Conservation (phyloP, 2,797 vertebrate genomes). For the Caiman crocodilus region DNA sequence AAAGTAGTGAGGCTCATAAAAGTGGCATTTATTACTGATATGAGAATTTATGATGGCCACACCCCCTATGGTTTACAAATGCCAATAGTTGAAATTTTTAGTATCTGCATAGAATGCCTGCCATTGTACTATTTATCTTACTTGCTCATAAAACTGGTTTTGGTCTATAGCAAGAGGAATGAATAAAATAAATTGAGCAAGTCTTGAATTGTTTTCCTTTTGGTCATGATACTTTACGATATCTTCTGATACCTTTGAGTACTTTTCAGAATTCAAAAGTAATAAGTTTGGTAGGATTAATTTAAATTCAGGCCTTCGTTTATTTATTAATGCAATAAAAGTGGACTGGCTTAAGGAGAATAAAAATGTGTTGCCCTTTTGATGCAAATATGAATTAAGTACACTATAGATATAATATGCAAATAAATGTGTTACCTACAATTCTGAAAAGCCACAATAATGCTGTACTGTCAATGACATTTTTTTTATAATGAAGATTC, state of each 20-base stretch:
- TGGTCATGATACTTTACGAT: constrained; percentile 16
- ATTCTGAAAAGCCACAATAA: constrained; percentile 57
- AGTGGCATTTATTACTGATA: constrained; percentile 19
- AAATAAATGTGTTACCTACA: constrained; percentile 69
- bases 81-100: constrained; percentile 35
- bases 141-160: constrained; percentile 23
- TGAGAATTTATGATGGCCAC: constrained; percentile 41
- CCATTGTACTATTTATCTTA: constrained; percentile 16
- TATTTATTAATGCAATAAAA: constrained; percentile 55
- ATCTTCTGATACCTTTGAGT: background rate
- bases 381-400: constrained; percentile 68
- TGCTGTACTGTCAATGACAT: constrained; percentile 57
- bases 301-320: constrained; percentile 37
- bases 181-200: background rate
- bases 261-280: constrained; percentile 46
- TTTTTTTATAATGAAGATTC: constrained; percentile 60
- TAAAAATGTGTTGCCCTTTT: constrained; percentile 39
- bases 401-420: constrained; percentile 67
- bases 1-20: constrained; percentile 17
- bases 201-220: background rate
- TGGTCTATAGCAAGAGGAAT: constrained; percentile 32
- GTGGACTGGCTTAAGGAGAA: constrained; percentile 65
- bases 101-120: constrained; percentile 36
- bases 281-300: background rate
- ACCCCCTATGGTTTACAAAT: constrained; percentile 48